Percentiles rank a stretch among this genome's conserved stretches.
Conservation (phyloP, 2,797 vertebrate genomes). For the Trichosurus vulpecula region DNA sequence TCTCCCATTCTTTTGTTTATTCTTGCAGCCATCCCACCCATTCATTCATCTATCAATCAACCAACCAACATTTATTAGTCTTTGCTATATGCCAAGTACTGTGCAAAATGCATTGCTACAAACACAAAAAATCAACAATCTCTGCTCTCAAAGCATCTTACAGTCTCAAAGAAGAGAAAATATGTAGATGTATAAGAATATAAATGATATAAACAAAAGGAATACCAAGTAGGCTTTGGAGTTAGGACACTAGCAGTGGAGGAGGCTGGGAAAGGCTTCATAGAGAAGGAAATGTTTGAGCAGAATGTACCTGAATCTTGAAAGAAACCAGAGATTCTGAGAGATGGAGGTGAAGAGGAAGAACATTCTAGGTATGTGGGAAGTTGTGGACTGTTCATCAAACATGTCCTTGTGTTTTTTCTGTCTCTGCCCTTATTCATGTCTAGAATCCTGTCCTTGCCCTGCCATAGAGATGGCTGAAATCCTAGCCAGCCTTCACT, state of each 20-base stretch:
- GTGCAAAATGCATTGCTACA: neutral
- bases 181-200: neutral
- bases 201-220: neutral
- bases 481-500: neutral
- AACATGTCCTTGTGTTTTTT: neutral
- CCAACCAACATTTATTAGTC: neutral
- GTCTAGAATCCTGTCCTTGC: neutral
- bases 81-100: neutral
- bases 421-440: neutral
- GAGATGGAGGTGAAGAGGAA: neutral
- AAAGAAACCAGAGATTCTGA: neutral
- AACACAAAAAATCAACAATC: neutral
- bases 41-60: neutral
- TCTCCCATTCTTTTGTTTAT: neutral
- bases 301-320: neutral
- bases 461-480: neutral
- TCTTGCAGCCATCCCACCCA: neutral
- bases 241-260: neutral
- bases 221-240: neutral
- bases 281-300: neutral
- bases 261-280: neutral
- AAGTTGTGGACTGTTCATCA: neutral
- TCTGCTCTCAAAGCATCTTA: neutral
- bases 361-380: neutral
- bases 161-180: neutral